Evolutionary conservation across 2,888 invertebrate genomes (phyloP), one percentile per base, ranked within the genome.

Genomic region (Drosophila vallismaia): DNA sequence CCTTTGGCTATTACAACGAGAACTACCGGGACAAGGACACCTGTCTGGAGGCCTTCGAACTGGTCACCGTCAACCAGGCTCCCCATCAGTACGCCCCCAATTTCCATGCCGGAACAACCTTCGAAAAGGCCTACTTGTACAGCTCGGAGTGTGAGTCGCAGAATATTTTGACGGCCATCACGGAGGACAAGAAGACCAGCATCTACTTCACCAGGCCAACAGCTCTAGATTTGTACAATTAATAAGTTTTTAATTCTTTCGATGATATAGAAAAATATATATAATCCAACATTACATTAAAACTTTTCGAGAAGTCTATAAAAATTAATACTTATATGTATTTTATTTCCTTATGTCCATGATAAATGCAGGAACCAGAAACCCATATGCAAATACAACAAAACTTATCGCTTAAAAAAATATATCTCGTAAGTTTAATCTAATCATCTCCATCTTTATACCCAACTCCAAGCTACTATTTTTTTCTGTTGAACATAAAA

Each of bases 151-250:
- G 67, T 3, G 45, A 67, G 24, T 14, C 26, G 6, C 31, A 53
- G 24, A 66, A 66, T 7, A 66, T 66, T 14, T 28, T 66, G 53
- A 40, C 48, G 40, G 64, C 64, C 42, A 31, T 66, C 1, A 66
- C 64, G 12, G 48, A 52, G 12, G 63, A 66, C 40, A 63, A 63
- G 26, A 46, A 63, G 48, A 48, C 36, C 48, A 53, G 46, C 28
- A 66, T 66, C 4, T 66, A 66, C 28, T 66, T 66, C 0, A 66
- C 64, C 10, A 66, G 64, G 12, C 64, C 64, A 8, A 66, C 63
- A 0, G 38, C 6, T 0, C 10, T 63, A 50, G 29, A 24, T 51
- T 3, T 57, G 40, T 38, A 40, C 0, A 29, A 40, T 14, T 42
- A 42, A 28, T 5, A 28, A 5, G 28, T 28, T 28, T 0, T 19